Conservation (phyloP, 92 coral and sea anemone species). For the Anthopleura xanthogrammica region DNA sequence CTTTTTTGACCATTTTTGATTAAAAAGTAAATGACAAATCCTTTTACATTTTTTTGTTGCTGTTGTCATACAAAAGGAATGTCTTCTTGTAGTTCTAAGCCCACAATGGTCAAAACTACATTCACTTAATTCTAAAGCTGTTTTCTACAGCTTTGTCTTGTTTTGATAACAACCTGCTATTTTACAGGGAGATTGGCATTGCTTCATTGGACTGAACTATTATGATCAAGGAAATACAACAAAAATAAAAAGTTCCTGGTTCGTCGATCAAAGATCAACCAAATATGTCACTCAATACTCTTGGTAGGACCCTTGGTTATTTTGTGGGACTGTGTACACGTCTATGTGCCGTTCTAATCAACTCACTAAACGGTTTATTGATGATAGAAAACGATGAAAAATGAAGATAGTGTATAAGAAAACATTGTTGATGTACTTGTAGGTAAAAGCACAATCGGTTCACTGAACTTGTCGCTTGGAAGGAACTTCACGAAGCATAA, state of each 20-base stretch:
- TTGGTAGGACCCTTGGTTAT: not conserved
- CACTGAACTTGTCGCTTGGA: conserved; percentile 14
- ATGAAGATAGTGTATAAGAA: not conserved
- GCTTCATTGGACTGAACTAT: not conserved
- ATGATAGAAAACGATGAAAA: not conserved
- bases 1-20: not conserved
- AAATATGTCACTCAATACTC: not conserved
- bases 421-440: conserved; percentile 14
- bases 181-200: not conserved
- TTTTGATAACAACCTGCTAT: not conserved
- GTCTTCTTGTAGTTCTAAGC: not conserved
- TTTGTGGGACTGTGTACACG: not conserved
- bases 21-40: not conserved
- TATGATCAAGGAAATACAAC: not conserved
- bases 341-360: not conserved
- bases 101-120: not conserved
- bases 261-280: not conserved
- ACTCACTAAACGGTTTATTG: not conserved
- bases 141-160: not conserved
- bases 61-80: not conserved
- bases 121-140: too few relatives aligned
- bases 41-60: not conserved
- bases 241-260: not conserved
- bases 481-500: conserved; percentile 11
- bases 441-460: conserved; percentile 23